Conservation (phyloP, 2,797 vertebrate genomes). For the Salmo trutta region DNA sequence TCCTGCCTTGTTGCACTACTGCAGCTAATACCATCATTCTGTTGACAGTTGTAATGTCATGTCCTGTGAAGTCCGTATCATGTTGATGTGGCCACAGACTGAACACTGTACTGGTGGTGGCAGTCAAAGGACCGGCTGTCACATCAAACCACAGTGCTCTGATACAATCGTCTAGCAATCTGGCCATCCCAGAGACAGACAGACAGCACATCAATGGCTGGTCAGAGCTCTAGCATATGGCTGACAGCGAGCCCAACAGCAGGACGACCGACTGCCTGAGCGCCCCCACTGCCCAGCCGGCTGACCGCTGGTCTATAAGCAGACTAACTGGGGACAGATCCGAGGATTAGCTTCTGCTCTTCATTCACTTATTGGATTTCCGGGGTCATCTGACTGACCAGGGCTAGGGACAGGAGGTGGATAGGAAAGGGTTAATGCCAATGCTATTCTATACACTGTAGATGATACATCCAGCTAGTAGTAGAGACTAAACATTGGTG, state of each 20-base stretch:
- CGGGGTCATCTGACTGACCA: not conserved
- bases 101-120: not conserved
- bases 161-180: not conserved
- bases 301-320: not conserved
- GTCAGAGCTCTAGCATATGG: not conserved
- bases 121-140: not conserved
- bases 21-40: not conserved
- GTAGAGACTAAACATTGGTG: not conserved
- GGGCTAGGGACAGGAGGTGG: not conserved
- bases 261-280: not conserved
- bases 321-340: not conserved
- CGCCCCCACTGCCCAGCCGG: not conserved
- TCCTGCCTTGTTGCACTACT: not conserved
- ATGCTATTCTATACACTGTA: conserved; percentile 13
- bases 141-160: not conserved
- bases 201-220: not conserved
- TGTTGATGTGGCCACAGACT: not conserved
- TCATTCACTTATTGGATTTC: conserved; percentile 1
- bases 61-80: not conserved
- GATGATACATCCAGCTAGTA: not conserved
- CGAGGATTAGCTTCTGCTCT: conserved; percentile 21
- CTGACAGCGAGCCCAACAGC: not conserved
- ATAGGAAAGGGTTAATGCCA: not conserved
- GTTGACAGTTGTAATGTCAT: not conserved
- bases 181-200: not conserved